Base-by-base conservation (phyloP, 2,888 invertebrate species). In the Sympetrum striolatum region DNA sequence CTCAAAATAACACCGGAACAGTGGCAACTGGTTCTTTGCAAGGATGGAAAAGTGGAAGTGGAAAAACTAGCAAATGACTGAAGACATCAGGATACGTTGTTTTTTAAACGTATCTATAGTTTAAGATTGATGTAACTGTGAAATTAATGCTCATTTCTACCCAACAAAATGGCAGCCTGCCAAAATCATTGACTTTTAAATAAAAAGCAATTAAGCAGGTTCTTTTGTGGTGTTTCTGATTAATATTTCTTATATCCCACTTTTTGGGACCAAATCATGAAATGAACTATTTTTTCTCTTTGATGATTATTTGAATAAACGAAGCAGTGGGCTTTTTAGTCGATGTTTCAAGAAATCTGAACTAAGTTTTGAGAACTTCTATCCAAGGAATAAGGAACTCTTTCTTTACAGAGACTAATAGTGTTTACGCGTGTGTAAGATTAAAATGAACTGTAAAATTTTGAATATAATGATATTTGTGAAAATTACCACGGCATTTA, bases 11-110 rank as follows among this genome's bases (percentile, higher is more conserved):
- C n/a, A 31, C 64, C 37, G 86, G 60, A 31, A 60, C 86, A 12
- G 86, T 60, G 58, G 86, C 60, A n/a, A 37, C 86, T 64, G 86
- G 86, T 35, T 37, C 86, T n/a, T 64, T 60, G 14, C 86, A 86
- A 86, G 82, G 82, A 60, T 60, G 60, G n/a, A 86, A 86, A 86
- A 86, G 86, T 86, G 37, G 60, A n/a, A 86, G 86, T 86, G 64
- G 60, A 37, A 86, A 86, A 60, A 37, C 64, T 37, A 86, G 60
- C n/a, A 64, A 86, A 86, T 86, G 86, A 86, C 86, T 86, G 18
- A 31, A 18, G 5, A 86, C 37, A n/a, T 86, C 86, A 64, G 86
- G 86, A 73, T 60, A 25, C 18, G 53, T 53, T 53, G 53, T 53
- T 53, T 53, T 48, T 53, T 53, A 53, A 53, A 2, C 53, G 53